phyloP scores from a whole-genome alignment of 2,888 invertebrate species.

The Rhagium mordax region DNA sequence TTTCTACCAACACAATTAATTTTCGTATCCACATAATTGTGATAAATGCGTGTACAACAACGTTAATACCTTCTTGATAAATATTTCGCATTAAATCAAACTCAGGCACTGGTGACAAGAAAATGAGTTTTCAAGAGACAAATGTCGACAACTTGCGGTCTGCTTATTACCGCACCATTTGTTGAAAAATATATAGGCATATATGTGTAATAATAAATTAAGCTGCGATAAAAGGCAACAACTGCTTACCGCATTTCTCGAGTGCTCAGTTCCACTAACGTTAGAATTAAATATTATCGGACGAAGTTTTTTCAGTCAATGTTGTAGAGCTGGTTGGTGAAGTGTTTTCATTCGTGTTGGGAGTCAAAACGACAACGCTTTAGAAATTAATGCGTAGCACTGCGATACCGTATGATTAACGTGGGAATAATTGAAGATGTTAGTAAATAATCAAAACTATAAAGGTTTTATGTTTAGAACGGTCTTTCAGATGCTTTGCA shows the following conservation, averaged over 20 bases:
- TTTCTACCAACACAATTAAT: no score
- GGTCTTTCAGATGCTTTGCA: no score
- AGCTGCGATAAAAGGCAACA: neutral
- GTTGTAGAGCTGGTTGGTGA: no score
- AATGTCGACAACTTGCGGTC: conserved; percentile 38
- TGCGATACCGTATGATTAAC: no score
- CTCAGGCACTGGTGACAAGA: conserved; percentile 47
- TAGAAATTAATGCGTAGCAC: no score
- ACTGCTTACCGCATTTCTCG: neutral
- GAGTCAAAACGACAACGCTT: no score
- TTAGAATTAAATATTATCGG: neutral
- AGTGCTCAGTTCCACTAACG: neutral
- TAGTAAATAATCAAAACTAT: no score
- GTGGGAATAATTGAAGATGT: no score
- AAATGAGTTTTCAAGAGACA: conserved; percentile 47
- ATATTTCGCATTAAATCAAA: conserved; percentile 48
- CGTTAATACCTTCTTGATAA: conserved; percentile 33
- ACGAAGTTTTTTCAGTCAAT: neutral
- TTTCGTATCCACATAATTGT: neutral
- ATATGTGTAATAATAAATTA: conserved; percentile 16
- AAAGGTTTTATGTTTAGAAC: no score
- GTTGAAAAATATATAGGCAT: neutral
- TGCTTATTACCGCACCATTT: conserved; percentile 35
- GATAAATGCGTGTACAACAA: conserved; percentile 3
- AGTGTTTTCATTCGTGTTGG: no score